Conservation (phyloP, 2,797 vertebrate species). For the Acrocephalus scirpaceus region DNA sequence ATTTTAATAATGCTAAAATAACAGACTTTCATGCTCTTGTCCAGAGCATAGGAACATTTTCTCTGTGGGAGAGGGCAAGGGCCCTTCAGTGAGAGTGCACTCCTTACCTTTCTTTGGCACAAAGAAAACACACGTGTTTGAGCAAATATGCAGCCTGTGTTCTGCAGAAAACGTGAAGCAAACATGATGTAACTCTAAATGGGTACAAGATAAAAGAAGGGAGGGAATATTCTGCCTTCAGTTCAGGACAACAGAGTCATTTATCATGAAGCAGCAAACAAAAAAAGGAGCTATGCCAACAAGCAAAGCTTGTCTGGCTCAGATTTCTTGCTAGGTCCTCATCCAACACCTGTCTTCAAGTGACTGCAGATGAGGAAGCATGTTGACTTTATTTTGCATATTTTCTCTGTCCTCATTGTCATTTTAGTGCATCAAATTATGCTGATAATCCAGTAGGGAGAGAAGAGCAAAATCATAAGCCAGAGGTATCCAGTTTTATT, state of each 20-base stretch:
- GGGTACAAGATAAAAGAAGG: neutral
- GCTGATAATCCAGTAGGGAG: neutral
- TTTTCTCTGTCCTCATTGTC: neutral
- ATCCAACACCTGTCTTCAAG: neutral
- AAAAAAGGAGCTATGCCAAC: neutral
- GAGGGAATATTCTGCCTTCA: neutral
- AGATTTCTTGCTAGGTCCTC: neutral
- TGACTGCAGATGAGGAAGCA: neutral
- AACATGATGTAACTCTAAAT: neutral
- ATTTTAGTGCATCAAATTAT: neutral
- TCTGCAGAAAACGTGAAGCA: neutral
- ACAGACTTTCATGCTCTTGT: neutral
- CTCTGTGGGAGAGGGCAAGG: neutral
- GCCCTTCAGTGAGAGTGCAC: neutral
- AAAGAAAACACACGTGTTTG: neutral
- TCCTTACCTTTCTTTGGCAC: neutral
- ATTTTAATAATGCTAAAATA: neutral
- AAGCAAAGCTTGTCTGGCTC: neutral
- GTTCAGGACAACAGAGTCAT: neutral
- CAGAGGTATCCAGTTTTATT: neutral
- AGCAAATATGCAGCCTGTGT: neutral
- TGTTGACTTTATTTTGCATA: neutral
- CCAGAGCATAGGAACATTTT: neutral
- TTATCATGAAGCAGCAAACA: neutral
- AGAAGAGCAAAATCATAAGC: neutral